phyloP scores from a whole-genome alignment of 23 tunicate genomes.

The Phallusia fumigata region DNA sequence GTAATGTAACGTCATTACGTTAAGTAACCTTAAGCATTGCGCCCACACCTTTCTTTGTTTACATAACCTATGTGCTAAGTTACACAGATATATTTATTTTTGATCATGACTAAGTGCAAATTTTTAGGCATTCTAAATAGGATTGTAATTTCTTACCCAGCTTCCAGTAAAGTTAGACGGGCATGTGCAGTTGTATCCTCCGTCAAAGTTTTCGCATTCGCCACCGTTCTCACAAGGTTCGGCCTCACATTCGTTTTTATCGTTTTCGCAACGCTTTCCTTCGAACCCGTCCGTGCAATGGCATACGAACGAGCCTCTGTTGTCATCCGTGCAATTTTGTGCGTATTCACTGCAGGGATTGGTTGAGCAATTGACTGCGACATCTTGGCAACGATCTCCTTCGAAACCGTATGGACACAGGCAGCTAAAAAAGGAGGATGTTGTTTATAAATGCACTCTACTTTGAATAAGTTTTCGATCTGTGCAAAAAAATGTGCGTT shows the following conservation, averaged over 20 bases:
- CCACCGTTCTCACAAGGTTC: conserved; percentile 25
- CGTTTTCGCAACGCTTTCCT: conserved; percentile 26
- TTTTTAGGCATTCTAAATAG: too few species aligned
- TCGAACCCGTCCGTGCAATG: conserved; percentile 23
- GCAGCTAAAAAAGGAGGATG: not conserved
- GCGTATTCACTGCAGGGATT: not conserved
- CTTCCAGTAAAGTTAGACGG: not conserved
- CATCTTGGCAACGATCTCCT: not conserved
- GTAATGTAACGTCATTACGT: too few species aligned
- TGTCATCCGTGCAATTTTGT: not conserved
- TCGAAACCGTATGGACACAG: conserved; percentile 4
- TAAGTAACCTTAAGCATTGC: too few species aligned
- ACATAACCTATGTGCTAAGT: too few species aligned
- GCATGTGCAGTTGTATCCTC: not conserved
- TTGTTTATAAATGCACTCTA: too few species aligned
- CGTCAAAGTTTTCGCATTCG: conserved; percentile 7
- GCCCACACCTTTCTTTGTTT: too few species aligned
- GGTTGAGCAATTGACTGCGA: not conserved
- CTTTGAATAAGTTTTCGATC: too few species aligned
- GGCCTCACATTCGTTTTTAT: conserved; percentile 12
- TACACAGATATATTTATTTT: too few species aligned
- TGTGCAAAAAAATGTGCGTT: too few species aligned
- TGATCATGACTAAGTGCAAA: too few species aligned
- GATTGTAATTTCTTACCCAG: conserved; percentile 10
- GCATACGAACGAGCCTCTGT: conserved; percentile 2